A percentile compares a stretch with the other conserved stretches of the same genome.
phyloP scores from a whole-genome alignment of 2,113 vertebrate species.

The Nibea coibor region DNA sequence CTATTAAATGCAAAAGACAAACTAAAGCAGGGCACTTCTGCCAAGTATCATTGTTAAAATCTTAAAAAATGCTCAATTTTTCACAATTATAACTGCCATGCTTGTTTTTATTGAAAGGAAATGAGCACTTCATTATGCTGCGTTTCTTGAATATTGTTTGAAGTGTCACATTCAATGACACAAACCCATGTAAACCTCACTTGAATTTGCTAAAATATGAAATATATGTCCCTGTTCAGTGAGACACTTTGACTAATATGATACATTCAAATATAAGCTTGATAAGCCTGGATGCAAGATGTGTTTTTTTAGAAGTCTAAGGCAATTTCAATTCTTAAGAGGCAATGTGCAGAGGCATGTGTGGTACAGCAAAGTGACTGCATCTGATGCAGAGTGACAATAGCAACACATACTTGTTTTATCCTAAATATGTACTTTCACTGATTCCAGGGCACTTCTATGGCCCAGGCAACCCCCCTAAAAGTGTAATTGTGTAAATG shows the following conservation, averaged over 20 bases:
- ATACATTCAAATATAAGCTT: neutral
- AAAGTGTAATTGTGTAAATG: conserved; percentile 12
- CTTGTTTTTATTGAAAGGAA: neutral
- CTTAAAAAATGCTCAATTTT: neutral
- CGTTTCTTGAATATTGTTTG: neutral
- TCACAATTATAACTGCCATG: neutral
- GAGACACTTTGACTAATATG: neutral
- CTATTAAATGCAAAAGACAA: neutral
- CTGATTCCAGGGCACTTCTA: conserved; percentile 17
- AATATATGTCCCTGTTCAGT: neutral
- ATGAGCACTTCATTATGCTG: neutral
- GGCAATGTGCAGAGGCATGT: neutral
- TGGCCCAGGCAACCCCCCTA: neutral
- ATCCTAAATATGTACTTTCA: conserved; percentile 24
- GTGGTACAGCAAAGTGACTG: conserved; percentile 8
- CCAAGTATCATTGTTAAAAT: neutral
- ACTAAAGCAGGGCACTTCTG: neutral
- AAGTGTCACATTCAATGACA: neutral
- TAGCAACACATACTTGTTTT: conserved; percentile 16
- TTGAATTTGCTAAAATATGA: neutral
- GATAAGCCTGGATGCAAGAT: neutral
- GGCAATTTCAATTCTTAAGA: neutral
- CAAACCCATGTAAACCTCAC: neutral
- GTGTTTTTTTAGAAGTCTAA: neutral
- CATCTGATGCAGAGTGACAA: conserved; percentile 32